Evolutionary conservation across 2,888 invertebrate species (phyloP), one percentile per base, ranked within the genome.

Genomic region (Gymnocheta viridis): DNA sequence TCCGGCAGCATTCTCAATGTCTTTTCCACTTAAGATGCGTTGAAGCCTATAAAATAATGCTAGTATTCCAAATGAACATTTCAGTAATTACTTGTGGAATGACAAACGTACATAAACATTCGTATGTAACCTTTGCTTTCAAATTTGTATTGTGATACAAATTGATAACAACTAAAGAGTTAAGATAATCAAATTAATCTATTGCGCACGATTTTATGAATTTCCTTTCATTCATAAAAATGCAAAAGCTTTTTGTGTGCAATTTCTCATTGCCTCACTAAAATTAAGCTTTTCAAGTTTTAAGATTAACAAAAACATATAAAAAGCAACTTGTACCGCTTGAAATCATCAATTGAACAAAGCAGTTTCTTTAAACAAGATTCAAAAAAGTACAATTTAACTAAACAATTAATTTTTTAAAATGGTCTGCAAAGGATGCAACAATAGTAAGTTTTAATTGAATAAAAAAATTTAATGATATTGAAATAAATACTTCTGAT

Each of bases 371-470:
- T 6, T 0, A 3, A 58, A 6, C 12, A 17, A 49, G 10, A 3
- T 22, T 0, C n/a, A n/a, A 60, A 44, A 60, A 77, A 14, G 27
- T 35, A 38, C 2, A 19, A 5, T 22, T 32, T 35, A 12, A n/a
- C n/a, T n/a, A n/a, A n/a, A n/a, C n/a, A n/a, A n/a, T n/a, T n/a
- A n/a, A n/a, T n/a, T 49, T 66, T 29, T 51, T 10, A 87, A 85
- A 72, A 89, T 89, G 88, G 87, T 67, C 82, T 89, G 89, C 89
- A 89, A 89, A 47, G 88, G 82, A 82, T 89, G 89, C 56, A 88
- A 85, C 85, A 87, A 78, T 29, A 89, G 89, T 89, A 72, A 88
- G 89, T 88, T 3, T 12, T 51, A 51, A 24, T 51, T 32, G n/a
- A n/a, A n/a, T n/a, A n/a, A n/a, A 58, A 32, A 44, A 54, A 4